Percentiles rank a stretch among this genome's conserved stretches.
Conservation (phyloP, 2,797 vertebrate genomes). For the Hyperoplus lanceolatus region DNA sequence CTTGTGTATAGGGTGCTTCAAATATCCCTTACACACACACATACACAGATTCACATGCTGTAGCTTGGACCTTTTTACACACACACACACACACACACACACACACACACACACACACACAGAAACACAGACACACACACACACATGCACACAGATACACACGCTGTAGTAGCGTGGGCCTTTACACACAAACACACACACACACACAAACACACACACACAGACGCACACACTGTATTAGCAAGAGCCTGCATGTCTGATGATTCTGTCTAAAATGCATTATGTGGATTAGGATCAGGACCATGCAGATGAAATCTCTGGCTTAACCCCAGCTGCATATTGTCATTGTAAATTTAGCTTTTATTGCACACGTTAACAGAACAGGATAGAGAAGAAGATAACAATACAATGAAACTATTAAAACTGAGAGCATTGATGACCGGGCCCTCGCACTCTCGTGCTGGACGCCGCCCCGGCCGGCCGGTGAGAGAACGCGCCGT, state of each 20-base stretch:
- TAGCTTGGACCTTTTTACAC: not conserved
- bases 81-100: not conserved
- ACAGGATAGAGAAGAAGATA: not conserved
- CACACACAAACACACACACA: slow-evolving; percentile 5
- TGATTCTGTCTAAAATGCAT: slow-evolving; percentile 19
- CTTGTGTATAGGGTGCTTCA: not conserved
- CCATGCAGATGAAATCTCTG: slow-evolving; percentile 27
- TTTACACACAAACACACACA: not conserved
- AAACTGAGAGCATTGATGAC: no score
- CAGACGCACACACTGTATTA: slow-evolving; percentile 5
- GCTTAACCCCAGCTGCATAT: not conserved
- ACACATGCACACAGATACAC: slow-evolving; percentile 12
- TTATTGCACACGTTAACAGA: slow-evolving; percentile 5
- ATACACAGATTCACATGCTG: not conserved
- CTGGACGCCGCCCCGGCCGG: no score
- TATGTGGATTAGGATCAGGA: slow-evolving; percentile 46
- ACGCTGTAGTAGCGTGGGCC: not conserved
- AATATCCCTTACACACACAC: not conserved
- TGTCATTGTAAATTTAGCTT: slow-evolving; percentile 26
- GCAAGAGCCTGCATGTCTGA: not conserved
- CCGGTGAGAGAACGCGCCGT: no score
- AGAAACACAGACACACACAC: not conserved
- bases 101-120: slow-evolving; percentile 13
- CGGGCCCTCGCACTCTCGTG: no score
- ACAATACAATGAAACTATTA: no score